A percentile compares a stretch with the other conserved stretches of the same genome.
These are phyloP conservation scores for Acromyrmex heyeri DNA, from an alignment of 1,140 invertebrate genomes.

Conservation along the genomic window DNA sequence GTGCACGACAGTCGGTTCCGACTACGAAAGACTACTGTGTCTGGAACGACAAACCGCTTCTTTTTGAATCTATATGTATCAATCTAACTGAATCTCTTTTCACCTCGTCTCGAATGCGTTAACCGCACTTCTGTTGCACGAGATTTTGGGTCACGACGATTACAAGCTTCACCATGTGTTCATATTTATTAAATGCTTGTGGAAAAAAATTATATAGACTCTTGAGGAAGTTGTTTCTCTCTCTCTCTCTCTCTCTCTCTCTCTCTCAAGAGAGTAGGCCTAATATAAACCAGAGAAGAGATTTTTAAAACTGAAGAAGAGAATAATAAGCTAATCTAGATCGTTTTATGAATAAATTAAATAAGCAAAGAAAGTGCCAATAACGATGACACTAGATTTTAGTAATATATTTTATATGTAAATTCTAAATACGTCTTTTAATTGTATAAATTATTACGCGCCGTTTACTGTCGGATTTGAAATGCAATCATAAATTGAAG, in stretches of 20 bases:
- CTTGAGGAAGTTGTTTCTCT: not conserved
- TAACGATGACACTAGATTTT: too few species aligned
- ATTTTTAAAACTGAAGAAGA: not conserved
- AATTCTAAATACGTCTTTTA: too few species aligned
- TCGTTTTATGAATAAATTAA: too few species aligned
- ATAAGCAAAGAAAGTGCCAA: too few species aligned
- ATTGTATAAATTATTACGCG: too few species aligned
- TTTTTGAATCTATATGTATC: not conserved
- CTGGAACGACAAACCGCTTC: constrained; percentile 20
- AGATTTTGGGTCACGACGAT: not conserved
- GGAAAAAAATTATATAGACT: not conserved
- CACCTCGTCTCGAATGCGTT: constrained; percentile 6
- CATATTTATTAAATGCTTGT: not conserved
- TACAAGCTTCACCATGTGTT: not conserved
- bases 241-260: not conserved
- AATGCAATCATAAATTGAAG: too few species aligned
- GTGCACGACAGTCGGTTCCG: not conserved
- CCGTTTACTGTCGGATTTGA: too few species aligned
- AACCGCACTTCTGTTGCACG: constrained; percentile 12
- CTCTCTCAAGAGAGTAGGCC: not conserved
- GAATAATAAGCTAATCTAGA: too few species aligned
- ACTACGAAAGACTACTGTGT: constrained; percentile 23
- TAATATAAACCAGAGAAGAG: not conserved
- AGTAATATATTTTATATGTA: too few species aligned
- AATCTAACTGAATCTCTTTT: constrained; percentile 11